Evolutionary conservation across 2,113 vertebrate species (phyloP), one percentile per base, ranked within the genome.

Genomic region (Ammodytes dubius): DNA sequence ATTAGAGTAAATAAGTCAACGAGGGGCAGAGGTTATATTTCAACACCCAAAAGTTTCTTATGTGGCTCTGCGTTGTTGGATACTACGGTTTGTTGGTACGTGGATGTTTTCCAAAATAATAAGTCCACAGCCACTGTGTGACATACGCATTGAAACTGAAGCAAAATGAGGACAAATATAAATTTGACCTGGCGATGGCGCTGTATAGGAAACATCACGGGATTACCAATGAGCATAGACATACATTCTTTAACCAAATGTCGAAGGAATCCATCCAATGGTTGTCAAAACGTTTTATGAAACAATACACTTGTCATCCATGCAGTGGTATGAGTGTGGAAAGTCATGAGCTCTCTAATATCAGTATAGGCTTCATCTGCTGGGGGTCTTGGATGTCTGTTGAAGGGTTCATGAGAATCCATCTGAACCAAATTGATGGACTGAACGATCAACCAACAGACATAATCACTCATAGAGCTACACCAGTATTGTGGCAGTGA

Each of bases 1-100:
- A 65, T 77, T 63, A 70, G n/a, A 56, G 9, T 9, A 15, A 8
- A 39, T 3, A 54, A 45, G 72, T 61, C 57, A 58, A 42, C 37
- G 9, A 54, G 45, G 56, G 46, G 19, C 37, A 58, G 10, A 45
- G 54, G 63, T 17, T 2, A 45, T 56, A n/a, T 68, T 60, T 45
- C 40, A 6, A 12, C 54, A 54, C 13, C 10, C 63, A 19, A 19
- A 5, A 42, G 14, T 61, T 68, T 73, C 3, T 66, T 11, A 4
- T 70, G 4, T n/a, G 13, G 42, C 12, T 49, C 7, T 2, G 52
- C 9, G 6, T 27, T 11, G 67, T 50, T 46, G 14, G 17, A 45
- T 27, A 45, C 35, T 17, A 35, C 1, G 8, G 1, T 2, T 2
- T 19, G 4, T 5, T 43, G 60, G 15, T 63, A 45, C 8, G 1